Evolutionary conservation across 2,888 invertebrate species (phyloP).

Genomic region (Antheraea yamamai): DNA sequence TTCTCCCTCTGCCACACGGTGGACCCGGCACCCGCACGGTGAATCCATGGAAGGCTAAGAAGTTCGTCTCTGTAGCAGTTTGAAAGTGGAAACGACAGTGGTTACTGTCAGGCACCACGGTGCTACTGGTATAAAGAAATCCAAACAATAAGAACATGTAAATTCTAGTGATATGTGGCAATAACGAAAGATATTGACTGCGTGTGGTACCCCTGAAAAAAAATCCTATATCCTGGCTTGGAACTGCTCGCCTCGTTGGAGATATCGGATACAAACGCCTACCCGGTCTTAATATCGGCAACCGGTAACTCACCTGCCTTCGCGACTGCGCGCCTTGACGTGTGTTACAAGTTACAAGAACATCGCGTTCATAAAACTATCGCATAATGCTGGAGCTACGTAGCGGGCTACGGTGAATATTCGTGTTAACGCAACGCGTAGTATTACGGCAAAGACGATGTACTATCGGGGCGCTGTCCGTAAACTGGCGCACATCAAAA

Average conservation of each 20-base stretch:
- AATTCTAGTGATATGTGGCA: background rate
- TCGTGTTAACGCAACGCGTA: too few relatives aligned
- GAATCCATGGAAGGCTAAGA: too few relatives aligned
- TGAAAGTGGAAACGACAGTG: background rate
- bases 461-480: too few relatives aligned
- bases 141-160: background rate
- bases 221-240: conserved; percentile 10
- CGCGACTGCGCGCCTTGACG: conserved; percentile 35
- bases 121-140: too few relatives aligned
- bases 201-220: background rate
- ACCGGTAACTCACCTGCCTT: conserved; percentile 44
- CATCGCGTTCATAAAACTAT: background rate
- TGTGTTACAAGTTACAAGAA: conserved; percentile 27
- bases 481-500: too few relatives aligned
- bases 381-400: too few relatives aligned
- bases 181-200: background rate
- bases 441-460: too few relatives aligned
- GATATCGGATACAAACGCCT: conserved; percentile 41
- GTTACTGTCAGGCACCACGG: background rate
- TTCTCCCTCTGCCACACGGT: too few relatives aligned
- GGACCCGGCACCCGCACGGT: too few relatives aligned
- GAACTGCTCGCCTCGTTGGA: background rate
- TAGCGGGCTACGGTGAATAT: too few relatives aligned
- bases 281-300: conserved; percentile 59
- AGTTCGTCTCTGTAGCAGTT: too few relatives aligned